Evolutionary conservation across 2,113 vertebrate genomes (phyloP).

Genomic region (Pipa parva): DNA sequence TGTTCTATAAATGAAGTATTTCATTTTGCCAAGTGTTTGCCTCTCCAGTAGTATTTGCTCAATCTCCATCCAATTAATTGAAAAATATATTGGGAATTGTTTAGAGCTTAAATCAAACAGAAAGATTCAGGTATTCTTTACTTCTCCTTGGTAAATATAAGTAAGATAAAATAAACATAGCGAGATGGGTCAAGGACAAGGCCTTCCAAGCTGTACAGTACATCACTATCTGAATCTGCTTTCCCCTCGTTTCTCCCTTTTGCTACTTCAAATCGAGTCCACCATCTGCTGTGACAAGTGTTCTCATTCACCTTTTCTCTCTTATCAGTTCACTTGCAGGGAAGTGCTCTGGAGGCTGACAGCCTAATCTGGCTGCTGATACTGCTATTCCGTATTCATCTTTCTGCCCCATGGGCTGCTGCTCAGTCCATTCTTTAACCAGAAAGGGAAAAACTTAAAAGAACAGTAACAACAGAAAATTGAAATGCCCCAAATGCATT

Average conservation of each 20-base stretch:
- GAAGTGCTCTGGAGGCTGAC: constrained; percentile 60
- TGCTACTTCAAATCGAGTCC: constrained; percentile 63
- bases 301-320: constrained; percentile 75
- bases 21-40: too few relatives aligned
- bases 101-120: neutral
- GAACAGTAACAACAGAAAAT: too few relatives aligned
- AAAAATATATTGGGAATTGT: neutral
- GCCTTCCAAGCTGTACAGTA: neutral
- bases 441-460: constrained; percentile 32
- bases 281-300: constrained; percentile 75
- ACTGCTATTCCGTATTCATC: constrained; percentile 58
- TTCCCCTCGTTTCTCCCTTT: neutral
- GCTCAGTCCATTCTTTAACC: constrained; percentile 48
- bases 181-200: constrained; percentile 8
- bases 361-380: constrained; percentile 57
- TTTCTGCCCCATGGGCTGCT: constrained; percentile 46
- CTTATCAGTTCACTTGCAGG: constrained; percentile 76
- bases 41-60: too few relatives aligned
- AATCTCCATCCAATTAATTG: neutral
- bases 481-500: too few relatives aligned
- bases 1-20: too few relatives aligned
- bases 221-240: neutral
- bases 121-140: neutral
- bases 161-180: constrained; percentile 7
- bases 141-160: constrained; percentile 3